Percentiles rank a stretch among this genome's conserved stretches.
These are phyloP conservation scores for Lucinisca nassula DNA, from an alignment of 2,888 invertebrate species.

Conservation along the genomic window DNA sequence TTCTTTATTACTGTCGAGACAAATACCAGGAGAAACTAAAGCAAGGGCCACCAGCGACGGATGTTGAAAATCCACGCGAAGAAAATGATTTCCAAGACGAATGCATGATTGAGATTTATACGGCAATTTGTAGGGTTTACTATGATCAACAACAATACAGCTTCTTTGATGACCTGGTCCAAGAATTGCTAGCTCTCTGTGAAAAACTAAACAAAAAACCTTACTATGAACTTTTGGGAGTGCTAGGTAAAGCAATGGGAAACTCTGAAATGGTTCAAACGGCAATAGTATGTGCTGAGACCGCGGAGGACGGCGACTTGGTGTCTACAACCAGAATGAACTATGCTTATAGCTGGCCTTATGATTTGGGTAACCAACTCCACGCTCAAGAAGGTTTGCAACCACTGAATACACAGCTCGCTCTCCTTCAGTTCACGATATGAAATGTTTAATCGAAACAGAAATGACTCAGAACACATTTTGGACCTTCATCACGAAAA, in stretches of 20 bases:
- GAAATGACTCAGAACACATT: too few species aligned
- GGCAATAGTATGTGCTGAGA: background rate
- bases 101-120: constrained; percentile 36
- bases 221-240: background rate
- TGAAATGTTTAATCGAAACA: too few species aligned
- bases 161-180: background rate
- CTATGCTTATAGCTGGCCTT: background rate
- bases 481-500: too few species aligned
- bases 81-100: background rate
- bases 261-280: background rate
- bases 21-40: constrained; percentile 12
- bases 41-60: background rate
- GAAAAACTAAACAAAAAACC: constrained; percentile 10
- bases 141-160: constrained; percentile 2
- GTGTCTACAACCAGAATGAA: background rate
- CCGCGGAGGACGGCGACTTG: background rate
- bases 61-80: background rate
- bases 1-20: constrained; percentile 45
- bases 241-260: background rate
- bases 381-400: background rate
- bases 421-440: too few species aligned
- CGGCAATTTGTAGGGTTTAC: constrained; percentile 27
- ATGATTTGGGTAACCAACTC: background rate
- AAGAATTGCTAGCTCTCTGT: background rate
- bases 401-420: background rate